Evolutionary conservation across 2,113 vertebrate species (phyloP).

Genomic region (Phrynosoma blainvillii): DNA sequence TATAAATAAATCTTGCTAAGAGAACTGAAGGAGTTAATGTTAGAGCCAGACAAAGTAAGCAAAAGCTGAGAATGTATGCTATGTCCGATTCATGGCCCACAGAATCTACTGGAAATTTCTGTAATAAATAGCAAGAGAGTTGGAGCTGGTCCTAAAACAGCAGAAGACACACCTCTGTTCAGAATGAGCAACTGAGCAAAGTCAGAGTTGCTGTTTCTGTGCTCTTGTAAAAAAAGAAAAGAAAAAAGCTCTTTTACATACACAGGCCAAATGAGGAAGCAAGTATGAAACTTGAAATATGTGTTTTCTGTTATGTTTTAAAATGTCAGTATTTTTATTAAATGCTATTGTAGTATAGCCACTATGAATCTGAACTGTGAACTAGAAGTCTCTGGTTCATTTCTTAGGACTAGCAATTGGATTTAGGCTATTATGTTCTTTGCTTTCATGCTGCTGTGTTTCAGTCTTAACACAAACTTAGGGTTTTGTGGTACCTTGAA

Average conservation of each 20-base stretch:
- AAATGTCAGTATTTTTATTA: neutral
- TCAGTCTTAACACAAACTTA: neutral
- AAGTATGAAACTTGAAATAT: neutral
- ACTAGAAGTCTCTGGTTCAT: neutral
- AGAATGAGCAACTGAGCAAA: neutral
- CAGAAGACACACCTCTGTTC: conserved; percentile 22
- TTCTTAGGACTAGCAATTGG: neutral
- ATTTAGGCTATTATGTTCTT: neutral
- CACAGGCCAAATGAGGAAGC: neutral
- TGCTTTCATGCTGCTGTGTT: neutral
- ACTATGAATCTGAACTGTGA: neutral
- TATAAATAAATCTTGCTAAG: neutral
- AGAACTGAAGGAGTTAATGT: neutral
- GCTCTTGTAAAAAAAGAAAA: neutral
- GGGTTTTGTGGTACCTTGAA: neutral
- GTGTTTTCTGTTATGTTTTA: neutral
- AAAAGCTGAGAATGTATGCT: conserved; percentile 7
- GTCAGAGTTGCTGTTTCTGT: neutral
- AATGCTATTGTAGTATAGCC: neutral
- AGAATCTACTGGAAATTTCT: conserved; percentile 1
- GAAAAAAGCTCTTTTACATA: neutral
- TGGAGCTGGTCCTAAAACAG: conserved; percentile 17
- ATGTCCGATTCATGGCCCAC: neutral
- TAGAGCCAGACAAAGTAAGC: conserved; percentile 13
- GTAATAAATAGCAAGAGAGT: conserved; percentile 3